Conservation (phyloP, 2,113 vertebrate genomes). For the Lepus americanus region DNA sequence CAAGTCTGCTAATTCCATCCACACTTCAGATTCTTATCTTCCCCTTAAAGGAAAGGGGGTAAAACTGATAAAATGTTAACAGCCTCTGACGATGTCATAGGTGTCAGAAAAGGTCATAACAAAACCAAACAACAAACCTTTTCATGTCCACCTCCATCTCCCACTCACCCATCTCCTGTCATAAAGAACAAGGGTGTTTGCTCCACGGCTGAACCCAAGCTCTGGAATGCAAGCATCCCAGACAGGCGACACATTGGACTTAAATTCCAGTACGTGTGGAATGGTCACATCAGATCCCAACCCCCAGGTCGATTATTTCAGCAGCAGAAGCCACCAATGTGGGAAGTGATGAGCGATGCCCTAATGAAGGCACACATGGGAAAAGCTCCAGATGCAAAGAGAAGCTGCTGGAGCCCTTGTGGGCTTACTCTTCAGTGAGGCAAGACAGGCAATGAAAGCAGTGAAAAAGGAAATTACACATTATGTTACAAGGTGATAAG, state of each 20-base stretch:
- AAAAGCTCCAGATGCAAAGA: neutral
- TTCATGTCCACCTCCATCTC: neutral
- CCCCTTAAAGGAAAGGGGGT: neutral
- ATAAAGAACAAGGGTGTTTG: neutral
- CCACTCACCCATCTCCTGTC: neutral
- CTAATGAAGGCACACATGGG: neutral
- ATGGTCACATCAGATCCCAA: neutral
- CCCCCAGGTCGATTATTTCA: neutral
- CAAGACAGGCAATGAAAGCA: neutral
- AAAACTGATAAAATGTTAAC: neutral
- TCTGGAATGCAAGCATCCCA: neutral
- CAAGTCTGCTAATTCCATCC: neutral
- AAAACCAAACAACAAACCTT: neutral
- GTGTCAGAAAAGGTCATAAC: neutral
- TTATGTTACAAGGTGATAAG: neutral
- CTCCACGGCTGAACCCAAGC: neutral
- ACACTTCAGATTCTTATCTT: constrained; percentile 6
- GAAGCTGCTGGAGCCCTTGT: neutral
- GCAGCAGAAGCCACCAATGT: neutral
- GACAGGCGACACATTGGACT: neutral
- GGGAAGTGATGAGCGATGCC: neutral
- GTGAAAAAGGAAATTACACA: neutral
- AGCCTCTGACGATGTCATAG: neutral
- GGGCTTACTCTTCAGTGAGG: neutral
- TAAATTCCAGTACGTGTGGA: neutral